Conservation (phyloP, 1,140 invertebrate species). For the Argopecten irradians region DNA sequence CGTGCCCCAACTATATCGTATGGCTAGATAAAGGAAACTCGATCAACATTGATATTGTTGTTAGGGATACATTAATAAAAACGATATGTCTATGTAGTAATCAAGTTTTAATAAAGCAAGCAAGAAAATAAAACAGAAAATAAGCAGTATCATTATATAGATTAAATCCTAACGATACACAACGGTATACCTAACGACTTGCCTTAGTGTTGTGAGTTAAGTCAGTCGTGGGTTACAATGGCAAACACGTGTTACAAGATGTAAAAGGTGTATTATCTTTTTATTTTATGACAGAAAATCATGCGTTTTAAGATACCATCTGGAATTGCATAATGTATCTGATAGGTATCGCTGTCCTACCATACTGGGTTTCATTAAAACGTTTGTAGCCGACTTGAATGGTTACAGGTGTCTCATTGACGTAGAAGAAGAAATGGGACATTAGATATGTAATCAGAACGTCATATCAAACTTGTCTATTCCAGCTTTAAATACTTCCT, state of each 20-base stretch:
- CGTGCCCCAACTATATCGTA: no score
- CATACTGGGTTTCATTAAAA: not conserved
- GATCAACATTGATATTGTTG: not conserved
- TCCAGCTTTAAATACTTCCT: no score
- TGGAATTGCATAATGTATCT: not conserved
- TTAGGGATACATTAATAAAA: not conserved
- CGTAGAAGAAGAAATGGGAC: no score
- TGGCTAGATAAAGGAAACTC: no score
- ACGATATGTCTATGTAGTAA: not conserved
- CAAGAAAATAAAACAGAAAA: no score
- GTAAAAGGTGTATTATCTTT: not conserved
- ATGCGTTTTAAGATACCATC: not conserved
- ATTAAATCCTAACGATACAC: not conserved
- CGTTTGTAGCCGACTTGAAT: not conserved
- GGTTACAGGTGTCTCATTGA: not conserved
- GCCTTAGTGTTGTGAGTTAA: not conserved
- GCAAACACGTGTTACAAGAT: not conserved
- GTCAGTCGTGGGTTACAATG: not conserved
- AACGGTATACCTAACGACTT: not conserved
- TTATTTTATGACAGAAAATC: not conserved
- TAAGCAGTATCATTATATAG: not conserved
- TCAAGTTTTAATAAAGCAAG: no score
- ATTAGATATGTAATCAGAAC: no score
- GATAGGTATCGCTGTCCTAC: not conserved
- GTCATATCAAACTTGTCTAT: no score